Evolutionary conservation across 1,140 invertebrate species (phyloP).

Genomic region (Drosophila grimshawi): DNA sequence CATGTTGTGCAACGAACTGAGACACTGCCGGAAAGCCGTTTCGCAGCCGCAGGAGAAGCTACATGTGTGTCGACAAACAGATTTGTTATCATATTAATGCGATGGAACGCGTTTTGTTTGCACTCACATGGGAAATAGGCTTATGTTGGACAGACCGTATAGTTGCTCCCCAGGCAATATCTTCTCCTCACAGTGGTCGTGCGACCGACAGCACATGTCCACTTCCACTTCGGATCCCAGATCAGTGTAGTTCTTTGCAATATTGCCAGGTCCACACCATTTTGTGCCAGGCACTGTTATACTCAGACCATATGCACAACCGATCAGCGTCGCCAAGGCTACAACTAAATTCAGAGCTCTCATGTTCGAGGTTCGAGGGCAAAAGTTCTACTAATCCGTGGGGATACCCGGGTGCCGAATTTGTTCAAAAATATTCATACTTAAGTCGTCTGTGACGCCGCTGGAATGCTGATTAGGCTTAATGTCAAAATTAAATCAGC

Average conservation of each 20-base stretch:
- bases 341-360: background rate
- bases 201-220: constrained; percentile 91
- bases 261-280: constrained; percentile 91
- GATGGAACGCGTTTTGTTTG: background rate
- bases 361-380: constrained; percentile 39
- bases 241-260: constrained; percentile 89
- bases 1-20: constrained; percentile 85
- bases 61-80: background rate
- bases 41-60: constrained; percentile 88
- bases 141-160: constrained; percentile 87
- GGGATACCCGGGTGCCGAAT: background rate
- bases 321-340: constrained; percentile 28
- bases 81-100: background rate
- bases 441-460: constrained; percentile 9
- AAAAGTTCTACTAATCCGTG: constrained; percentile 45
- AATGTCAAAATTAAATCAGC: constrained; percentile 4
- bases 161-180: constrained; percentile 86
- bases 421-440: background rate
- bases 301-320: constrained; percentile 19
- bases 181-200: constrained; percentile 89
- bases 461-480: constrained; percentile 40
- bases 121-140: constrained; percentile 85
- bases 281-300: constrained; percentile 86
- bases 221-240: constrained; percentile 88
- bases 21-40: constrained; percentile 88